Base-by-base conservation (phyloP, 1,140 invertebrate species). In the Pantala flavescens region DNA sequence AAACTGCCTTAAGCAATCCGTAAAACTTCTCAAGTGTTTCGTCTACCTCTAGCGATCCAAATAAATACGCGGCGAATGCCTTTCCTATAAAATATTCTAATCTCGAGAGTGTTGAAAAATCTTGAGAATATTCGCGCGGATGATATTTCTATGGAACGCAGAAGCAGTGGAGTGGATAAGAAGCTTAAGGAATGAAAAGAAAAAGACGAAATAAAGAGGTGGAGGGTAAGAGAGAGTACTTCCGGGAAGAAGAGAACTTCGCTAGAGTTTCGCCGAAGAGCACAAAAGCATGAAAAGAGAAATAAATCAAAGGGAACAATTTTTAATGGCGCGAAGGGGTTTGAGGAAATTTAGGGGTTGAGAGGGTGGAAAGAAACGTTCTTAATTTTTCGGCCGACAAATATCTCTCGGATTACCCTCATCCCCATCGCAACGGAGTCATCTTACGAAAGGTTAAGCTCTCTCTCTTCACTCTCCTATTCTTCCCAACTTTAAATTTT, bases 301-400 rank as follows among this genome's bases (percentile, higher is more conserved):
- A 63, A 63, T 63, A 63, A 63, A 63, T 63, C 49, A 63, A 63
- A 63, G n/a, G 5, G 16, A 21, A 16, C 3, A 63, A 63, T 7
- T 63, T 63, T 63, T 19, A 63, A 21, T 63, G 12, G 49, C 49
- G 49, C 49, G 49, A 63, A 63, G 49, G 49, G n/a, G 49, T 3
- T 12, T 63, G 49, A 21, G 5, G 49, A 21, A 63, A 21, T 36
- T 36, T 36, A 63, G 49, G 49, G 49, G 49, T 1, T 16, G n/a
- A 21, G 49, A 63, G 49, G 49, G 5, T 14, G 16, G 49, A 63
- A 19, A 21, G 49, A 63, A 21, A 21, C 49, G n/a, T 63, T 63
- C 49, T 63, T 63, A 63, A 63, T 63, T 63, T 63, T 63, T 63
- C n/a, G 49, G 49, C 49, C 49, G 49, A 63, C n/a, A 63, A 63